phyloP scores from a whole-genome alignment of 1,140 invertebrate genomes.

The Drosophila ambigua region DNA sequence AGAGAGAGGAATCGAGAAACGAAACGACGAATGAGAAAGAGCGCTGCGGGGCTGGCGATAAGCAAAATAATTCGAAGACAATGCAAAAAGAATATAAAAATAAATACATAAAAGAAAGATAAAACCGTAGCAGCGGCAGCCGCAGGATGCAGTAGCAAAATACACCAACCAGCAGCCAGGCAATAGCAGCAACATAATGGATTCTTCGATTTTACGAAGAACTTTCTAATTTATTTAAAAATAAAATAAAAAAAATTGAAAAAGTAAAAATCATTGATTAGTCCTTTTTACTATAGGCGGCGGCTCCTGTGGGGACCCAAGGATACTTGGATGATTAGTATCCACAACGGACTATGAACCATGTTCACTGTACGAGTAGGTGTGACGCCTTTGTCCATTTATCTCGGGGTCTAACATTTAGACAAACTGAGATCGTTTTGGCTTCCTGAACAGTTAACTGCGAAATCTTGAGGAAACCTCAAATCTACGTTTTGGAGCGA shows the following conservation, averaged over 20 bases:
- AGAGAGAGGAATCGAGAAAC: conserved; percentile 29
- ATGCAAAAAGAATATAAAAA: conserved; percentile 30
- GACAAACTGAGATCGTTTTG: no score
- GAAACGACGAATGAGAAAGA: conserved; percentile 12
- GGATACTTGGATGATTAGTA: no score
- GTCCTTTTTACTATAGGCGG: not conserved
- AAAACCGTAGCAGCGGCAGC: conserved; percentile 16
- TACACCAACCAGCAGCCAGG: conserved; percentile 37
- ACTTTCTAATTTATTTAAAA: conserved; percentile 82
- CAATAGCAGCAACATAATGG: conserved; percentile 51
- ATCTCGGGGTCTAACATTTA: no score
- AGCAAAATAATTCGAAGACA: conserved; percentile 30
- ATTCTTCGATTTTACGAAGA: conserved; percentile 83
- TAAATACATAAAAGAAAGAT: conserved; percentile 34
- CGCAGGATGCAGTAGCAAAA: not conserved
- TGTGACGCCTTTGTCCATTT: no score
- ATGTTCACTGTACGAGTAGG: no score
- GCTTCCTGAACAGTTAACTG: no score
- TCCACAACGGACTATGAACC: no score
- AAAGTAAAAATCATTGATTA: conserved; percentile 2
- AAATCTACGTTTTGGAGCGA: no score
- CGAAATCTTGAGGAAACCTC: no score
- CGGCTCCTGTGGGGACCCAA: no score
- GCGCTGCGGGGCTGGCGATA: conserved; percentile 54
- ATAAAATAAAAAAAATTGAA: conserved; percentile 69